phyloP scores from a whole-genome alignment of 2,888 invertebrate genomes.

The Drosophila setosimentum region DNA sequence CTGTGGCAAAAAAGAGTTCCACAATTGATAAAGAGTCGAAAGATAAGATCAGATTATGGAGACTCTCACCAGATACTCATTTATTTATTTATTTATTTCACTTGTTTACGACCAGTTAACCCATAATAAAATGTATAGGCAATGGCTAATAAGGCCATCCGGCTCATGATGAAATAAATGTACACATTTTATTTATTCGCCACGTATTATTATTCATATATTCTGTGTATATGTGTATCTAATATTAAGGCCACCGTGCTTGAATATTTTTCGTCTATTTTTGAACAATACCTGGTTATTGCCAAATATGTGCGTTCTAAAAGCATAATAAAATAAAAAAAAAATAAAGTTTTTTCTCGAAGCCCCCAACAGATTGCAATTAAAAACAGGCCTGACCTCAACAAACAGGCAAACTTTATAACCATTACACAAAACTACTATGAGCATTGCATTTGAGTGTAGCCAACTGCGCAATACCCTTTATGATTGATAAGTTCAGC shows the following conservation, averaged over 20 bases:
- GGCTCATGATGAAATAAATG: background rate
- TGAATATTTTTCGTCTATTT: background rate
- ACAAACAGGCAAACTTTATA: constrained; percentile 40
- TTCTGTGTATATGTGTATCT: background rate
- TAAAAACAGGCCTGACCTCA: constrained; percentile 35
- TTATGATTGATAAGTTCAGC: background rate
- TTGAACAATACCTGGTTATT: constrained; percentile 9
- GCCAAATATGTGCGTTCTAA: background rate
- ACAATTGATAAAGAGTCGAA: background rate
- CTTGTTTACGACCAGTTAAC: background rate
- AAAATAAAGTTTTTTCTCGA: background rate
- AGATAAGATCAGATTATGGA: no score
- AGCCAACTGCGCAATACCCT: background rate
- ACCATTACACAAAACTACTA: constrained; percentile 26
- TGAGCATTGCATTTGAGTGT: background rate
- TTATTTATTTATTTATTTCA: background rate
- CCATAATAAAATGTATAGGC: background rate
- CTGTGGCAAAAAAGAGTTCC: background rate
- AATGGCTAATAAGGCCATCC: background rate
- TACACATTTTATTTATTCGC: background rate
- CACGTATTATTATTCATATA: background rate
- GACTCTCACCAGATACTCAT: no score
- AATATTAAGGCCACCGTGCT: background rate
- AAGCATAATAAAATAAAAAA: constrained; percentile 2
- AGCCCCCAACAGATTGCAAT: constrained; percentile 33